These are phyloP conservation scores for Oegoconia quadripuncta DNA, from an alignment of 2,888 invertebrate genomes.

Conservation along the genomic window DNA sequence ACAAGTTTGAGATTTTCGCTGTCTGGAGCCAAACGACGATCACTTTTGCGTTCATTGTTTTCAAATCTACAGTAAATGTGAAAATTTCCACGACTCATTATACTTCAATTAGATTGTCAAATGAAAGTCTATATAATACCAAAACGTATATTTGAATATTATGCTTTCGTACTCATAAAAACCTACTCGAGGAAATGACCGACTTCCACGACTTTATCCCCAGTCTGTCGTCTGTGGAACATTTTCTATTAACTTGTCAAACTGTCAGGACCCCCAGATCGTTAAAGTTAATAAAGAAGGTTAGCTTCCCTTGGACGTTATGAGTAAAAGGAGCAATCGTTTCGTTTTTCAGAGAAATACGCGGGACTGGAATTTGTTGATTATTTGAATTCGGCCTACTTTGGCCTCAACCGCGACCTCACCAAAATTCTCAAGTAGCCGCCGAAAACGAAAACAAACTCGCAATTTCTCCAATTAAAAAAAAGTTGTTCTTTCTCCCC, in stretches of 20 bases:
- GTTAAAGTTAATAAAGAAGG: no score
- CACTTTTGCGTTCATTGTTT: no score
- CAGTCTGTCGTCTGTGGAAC: background rate
- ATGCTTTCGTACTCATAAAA: no score
- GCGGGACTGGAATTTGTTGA: conserved; percentile 16
- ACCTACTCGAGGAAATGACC: no score
- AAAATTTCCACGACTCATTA: no score
- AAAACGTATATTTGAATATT: no score
- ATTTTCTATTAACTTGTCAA: conserved; percentile 9
- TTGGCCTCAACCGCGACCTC: conserved; percentile 11
- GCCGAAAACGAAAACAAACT: background rate
- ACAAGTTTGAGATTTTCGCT: no score
- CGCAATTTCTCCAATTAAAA: background rate
- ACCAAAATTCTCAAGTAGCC: conserved; percentile 13
- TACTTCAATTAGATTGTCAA: no score
- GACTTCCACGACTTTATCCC: background rate
- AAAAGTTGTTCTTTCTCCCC: conserved; percentile 47
- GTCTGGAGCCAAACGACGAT: no score
- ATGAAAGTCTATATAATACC: no score
- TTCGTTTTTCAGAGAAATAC: conserved; percentile 16
- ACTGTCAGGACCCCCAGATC: no score
- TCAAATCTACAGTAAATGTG: no score
- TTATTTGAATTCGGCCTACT: conserved; percentile 12
- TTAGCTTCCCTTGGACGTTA: background rate
- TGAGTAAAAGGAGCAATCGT: conserved; percentile 3